Percentiles rank a stretch among this genome's conserved stretches.
These are phyloP conservation scores for Fopius arisanus DNA, from an alignment of 1,140 invertebrate genomes.

Conservation along the genomic window DNA sequence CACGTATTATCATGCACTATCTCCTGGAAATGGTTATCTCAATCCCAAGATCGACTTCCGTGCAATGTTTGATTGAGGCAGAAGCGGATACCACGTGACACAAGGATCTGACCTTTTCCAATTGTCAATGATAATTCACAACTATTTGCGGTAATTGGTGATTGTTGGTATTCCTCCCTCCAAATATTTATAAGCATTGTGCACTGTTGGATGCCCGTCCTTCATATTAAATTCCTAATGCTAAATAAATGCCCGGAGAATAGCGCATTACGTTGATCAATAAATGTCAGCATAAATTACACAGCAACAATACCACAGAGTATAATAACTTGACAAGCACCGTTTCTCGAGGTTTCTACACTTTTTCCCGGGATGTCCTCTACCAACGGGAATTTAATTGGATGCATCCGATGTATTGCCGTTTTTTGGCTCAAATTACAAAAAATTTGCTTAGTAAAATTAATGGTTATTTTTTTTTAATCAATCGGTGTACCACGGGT, in stretches of 20 bases:
- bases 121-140: not conserved
- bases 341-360: not conserved
- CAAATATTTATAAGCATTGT: not conserved
- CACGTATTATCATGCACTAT: slow-evolving; percentile 50
- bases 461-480: too few relatives aligned
- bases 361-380: too few relatives aligned
- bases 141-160: not conserved
- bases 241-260: not conserved
- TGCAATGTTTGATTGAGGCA: not conserved
- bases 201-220: too few relatives aligned
- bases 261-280: not conserved
- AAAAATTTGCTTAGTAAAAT: too few relatives aligned
- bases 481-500: too few relatives aligned
- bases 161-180: too few relatives aligned
- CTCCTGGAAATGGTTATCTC: slow-evolving; percentile 11
- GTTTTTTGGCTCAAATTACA: too few relatives aligned
- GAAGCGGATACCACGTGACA: not conserved
- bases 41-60: slow-evolving; percentile 10
- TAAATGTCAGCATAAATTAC: slow-evolving; percentile 20
- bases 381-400: slow-evolving; percentile 49
- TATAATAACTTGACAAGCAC: slow-evolving; percentile 57
- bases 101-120: not conserved
- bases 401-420: slow-evolving; percentile 48
- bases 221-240: slow-evolving; percentile 13
- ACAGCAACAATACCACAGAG: slow-evolving; percentile 33